phyloP scores from a whole-genome alignment of 2,113 vertebrate species.

The Pionites leucogaster region DNA sequence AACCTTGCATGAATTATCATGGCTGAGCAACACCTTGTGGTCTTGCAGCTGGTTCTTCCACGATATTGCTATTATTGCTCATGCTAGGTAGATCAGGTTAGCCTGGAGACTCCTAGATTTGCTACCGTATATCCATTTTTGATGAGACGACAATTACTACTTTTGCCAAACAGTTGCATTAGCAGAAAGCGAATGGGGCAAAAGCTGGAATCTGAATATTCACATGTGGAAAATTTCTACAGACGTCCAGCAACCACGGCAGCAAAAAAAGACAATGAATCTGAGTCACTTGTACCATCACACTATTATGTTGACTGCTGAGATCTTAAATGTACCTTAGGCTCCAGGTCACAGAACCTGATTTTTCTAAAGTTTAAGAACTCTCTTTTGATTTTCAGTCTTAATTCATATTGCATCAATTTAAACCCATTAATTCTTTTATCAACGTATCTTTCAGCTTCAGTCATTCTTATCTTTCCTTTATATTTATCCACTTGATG shows the following conservation, averaged over 20 bases:
- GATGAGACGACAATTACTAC: neutral
- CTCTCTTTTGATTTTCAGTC: neutral
- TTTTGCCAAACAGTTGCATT: neutral
- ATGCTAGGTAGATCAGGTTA: neutral
- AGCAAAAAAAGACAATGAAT: neutral
- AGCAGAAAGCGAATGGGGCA: neutral
- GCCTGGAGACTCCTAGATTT: neutral
- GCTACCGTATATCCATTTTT: neutral
- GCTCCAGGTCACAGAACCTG: neutral
- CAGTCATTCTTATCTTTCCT: neutral
- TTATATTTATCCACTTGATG: neutral
- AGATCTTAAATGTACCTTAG: neutral
- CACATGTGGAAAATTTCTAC: rapidly evolving
- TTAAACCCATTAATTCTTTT: neutral
- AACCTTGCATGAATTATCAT: neutral
- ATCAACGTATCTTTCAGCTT: neutral
- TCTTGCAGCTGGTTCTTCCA: neutral
- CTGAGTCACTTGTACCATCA: neutral
- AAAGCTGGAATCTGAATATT: neutral
- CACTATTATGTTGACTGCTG: neutral
- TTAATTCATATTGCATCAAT: neutral
- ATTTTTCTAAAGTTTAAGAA: neutral
- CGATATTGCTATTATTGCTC: neutral
- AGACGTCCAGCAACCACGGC: neutral
- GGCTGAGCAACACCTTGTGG: neutral